Evolutionary conservation across 2,113 vertebrate species (phyloP).

Genomic region (Aegotheles bennettii): DNA sequence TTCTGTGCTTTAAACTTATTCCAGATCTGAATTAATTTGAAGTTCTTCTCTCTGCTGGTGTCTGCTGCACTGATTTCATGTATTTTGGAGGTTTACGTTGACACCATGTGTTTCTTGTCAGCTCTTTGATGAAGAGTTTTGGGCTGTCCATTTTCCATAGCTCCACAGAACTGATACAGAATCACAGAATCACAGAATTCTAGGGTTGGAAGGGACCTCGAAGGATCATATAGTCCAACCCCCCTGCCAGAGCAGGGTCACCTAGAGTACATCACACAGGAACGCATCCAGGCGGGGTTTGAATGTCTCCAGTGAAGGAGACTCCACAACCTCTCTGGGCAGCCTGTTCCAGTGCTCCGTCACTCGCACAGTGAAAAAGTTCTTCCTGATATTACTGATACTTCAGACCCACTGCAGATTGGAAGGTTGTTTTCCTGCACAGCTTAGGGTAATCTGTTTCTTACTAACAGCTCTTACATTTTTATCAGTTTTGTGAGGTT

Average conservation of each 20-base stretch:
- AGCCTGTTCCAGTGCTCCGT: too few relatives aligned
- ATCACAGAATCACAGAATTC: too few relatives aligned
- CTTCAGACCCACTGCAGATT: neutral
- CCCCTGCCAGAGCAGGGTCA: too few relatives aligned
- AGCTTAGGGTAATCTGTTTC: neutral
- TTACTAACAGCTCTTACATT: neutral
- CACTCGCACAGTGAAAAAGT: too few relatives aligned
- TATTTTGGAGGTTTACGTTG: neutral
- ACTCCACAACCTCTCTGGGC: too few relatives aligned
- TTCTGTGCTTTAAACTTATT: neutral
- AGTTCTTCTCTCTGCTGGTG: neutral
- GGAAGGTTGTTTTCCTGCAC: neutral
- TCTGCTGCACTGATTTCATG: neutral
- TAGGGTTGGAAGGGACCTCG: too few relatives aligned
- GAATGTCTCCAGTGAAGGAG: too few relatives aligned
- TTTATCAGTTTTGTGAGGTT: conserved; percentile 15
- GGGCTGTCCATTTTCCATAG: neutral
- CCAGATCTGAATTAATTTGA: neutral
- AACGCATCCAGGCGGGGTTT: too few relatives aligned
- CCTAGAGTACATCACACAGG: too few relatives aligned
- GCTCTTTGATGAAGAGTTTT: neutral
- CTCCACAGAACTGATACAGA: neutral
- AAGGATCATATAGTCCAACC: too few relatives aligned
- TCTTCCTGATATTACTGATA: too few relatives aligned
- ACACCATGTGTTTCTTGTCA: neutral